Evolutionary conservation across 2,797 vertebrate genomes (phyloP), one percentile per base, ranked within the genome.

Genomic region (Chelmon rostratus): DNA sequence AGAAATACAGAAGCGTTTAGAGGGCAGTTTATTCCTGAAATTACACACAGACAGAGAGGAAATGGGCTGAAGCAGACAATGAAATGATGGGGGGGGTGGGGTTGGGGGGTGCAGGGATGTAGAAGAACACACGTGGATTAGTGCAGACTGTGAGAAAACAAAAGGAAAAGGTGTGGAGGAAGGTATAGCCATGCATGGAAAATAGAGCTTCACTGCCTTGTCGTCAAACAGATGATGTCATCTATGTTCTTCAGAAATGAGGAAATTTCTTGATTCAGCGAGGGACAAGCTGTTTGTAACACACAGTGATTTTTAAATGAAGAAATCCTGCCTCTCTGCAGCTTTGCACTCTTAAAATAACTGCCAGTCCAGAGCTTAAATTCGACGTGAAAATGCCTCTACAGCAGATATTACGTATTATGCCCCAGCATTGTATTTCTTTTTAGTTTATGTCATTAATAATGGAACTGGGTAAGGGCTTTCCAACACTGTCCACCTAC

Each of bases 21-120:
- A 67, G 68, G 28, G 33, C 13, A 57, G 64, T 86, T 89, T 79
- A 74, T 81, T 88, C 38, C 79, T 64, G 61, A 84, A 69, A 81
- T 84, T 53, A 86, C 73, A 77, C 57, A 62, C 21, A 68, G 76
- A 59, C 56, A 49, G 50, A 40, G 53, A 69, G 73, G 64, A 85
- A 83, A 79, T 69, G 63, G 62, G 49, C 46, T 72, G 33, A 70
- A 35, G 40, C 37, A 77, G 67, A 74, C 42, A 63, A 59, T 82
- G 62, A 58, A 56, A 70, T 53, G 33, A 68, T 35, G 31, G 23
- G 46, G 13, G 12, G 19, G n/a, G n/a, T n/a, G n/a, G n/a, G n/a
- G n/a, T n/a, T n/a, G n/a, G n/a, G n/a, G 25, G 11, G 16, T 33
- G 13, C 11, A 47, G 19, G 23, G 64, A 58, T 13, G 28, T 13